phyloP scores from a whole-genome alignment of 2,888 invertebrate genomes.

The Gandaritis pyraliata region DNA sequence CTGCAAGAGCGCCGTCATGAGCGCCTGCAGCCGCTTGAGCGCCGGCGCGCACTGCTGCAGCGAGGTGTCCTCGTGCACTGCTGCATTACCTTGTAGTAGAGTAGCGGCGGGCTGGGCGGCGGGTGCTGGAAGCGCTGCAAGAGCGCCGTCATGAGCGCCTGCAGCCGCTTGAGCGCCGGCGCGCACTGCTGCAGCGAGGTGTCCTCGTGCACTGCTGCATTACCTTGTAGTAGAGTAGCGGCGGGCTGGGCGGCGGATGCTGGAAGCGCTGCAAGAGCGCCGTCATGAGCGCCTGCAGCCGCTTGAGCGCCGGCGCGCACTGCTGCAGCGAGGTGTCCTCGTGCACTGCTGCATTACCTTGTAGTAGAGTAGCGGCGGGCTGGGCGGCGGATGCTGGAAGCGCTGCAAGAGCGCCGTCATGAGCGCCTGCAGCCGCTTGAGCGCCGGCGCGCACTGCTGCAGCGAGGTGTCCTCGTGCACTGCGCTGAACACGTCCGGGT shows the following conservation, averaged over 20 bases:
- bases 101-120: too few relatives aligned
- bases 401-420: conserved; percentile 90
- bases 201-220: neutral
- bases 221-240: conserved; percentile 33
- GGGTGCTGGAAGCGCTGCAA: too few relatives aligned
- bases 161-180: too few relatives aligned
- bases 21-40: too few relatives aligned
- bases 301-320: conserved; percentile 84
- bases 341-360: conserved; percentile 59
- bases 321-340: conserved; percentile 69
- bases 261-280: conserved; percentile 89
- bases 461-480: conserved; percentile 63
- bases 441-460: conserved; percentile 80
- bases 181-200: too few relatives aligned
- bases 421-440: conserved; percentile 88
- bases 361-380: conserved; percentile 56
- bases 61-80: too few relatives aligned
- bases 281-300: conserved; percentile 90
- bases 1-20: too few relatives aligned
- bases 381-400: conserved; percentile 81
- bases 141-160: too few relatives aligned
- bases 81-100: too few relatives aligned
- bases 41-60: too few relatives aligned
- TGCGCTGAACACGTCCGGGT: conserved; percentile 72
- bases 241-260: conserved; percentile 63